Evolutionary conservation across 2,888 invertebrate genomes (phyloP).

Genomic region (Allacma fusca): DNA sequence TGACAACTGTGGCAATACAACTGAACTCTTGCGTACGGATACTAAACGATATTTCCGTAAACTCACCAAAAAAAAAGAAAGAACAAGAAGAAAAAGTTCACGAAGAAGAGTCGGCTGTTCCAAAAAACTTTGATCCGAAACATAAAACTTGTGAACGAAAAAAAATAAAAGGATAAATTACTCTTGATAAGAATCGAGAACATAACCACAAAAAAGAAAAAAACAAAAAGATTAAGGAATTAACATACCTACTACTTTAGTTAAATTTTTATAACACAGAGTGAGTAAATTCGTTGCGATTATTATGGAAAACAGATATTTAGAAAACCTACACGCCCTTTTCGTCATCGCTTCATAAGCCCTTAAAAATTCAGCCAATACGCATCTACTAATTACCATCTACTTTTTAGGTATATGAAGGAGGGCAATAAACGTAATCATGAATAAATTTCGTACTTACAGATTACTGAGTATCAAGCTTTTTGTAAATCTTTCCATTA

Average conservation of each 20-base stretch:
- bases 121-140: constrained; percentile 26
- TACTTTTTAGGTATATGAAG: not conserved
- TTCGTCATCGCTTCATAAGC: not conserved
- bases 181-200: not conserved
- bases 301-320: not conserved
- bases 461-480: constrained; percentile 36
- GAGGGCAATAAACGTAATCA: constrained; percentile 16
- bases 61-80: constrained; percentile 17
- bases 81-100: constrained; percentile 31
- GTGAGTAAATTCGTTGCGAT: constrained; percentile 30
- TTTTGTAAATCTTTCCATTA: constrained; percentile 29
- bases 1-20: not conserved
- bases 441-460: constrained; percentile 20
- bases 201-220: constrained; percentile 4
- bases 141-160: constrained; percentile 29
- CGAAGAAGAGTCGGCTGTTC: constrained; percentile 30
- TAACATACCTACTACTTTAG: not conserved
- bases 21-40: not conserved
- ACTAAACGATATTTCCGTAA: not conserved
- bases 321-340: not conserved
- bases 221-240: constrained; percentile 16
- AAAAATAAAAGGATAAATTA: constrained; percentile 10
- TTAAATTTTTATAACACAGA: constrained; percentile 30
- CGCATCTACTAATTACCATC: not conserved
- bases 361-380: constrained; percentile 1